These are phyloP conservation scores for Netelia melanura DNA, from an alignment of 2,888 invertebrate species.

Conservation along the genomic window DNA sequence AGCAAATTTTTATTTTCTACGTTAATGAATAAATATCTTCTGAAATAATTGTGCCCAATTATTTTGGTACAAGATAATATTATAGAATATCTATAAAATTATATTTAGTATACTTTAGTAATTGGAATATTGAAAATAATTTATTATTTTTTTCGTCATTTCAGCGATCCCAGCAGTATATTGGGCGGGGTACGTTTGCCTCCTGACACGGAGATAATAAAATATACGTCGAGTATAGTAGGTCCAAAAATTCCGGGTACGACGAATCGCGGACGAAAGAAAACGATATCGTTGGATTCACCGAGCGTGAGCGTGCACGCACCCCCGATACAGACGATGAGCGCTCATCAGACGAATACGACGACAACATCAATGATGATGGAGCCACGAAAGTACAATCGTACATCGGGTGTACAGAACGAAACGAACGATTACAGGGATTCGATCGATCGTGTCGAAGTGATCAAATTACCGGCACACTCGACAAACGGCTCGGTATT, in stretches of 20 bases:
- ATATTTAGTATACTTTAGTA: not conserved
- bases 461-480: slow-evolving; percentile 91
- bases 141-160: slow-evolving; percentile 67
- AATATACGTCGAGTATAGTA: slow-evolving; percentile 94
- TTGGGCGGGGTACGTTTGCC: slow-evolving; percentile 93
- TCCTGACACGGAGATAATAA: slow-evolving; percentile 95
- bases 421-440: slow-evolving; percentile 82
- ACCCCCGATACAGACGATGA: slow-evolving; percentile 83
- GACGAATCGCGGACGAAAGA: slow-evolving; percentile 94
- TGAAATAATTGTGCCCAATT: not conserved
- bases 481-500: slow-evolving; percentile 84
- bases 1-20: slow-evolving; percentile 8
- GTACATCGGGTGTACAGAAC: slow-evolving; percentile 78
- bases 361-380: slow-evolving; percentile 84
- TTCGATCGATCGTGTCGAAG: slow-evolving; percentile 90
- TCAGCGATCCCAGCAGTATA: slow-evolving; percentile 93
- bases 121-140: not conserved
- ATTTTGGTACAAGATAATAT: not conserved
- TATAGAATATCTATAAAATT: not conserved
- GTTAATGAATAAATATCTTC: not conserved
- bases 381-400: slow-evolving; percentile 84
- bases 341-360: slow-evolving; percentile 80
- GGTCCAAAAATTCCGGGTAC: slow-evolving; percentile 94
- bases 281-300: slow-evolving; percentile 94
- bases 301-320: slow-evolving; percentile 88